These are phyloP conservation scores for Strix aluco DNA, from an alignment of 2,113 vertebrate genomes.

Conservation along the genomic window DNA sequence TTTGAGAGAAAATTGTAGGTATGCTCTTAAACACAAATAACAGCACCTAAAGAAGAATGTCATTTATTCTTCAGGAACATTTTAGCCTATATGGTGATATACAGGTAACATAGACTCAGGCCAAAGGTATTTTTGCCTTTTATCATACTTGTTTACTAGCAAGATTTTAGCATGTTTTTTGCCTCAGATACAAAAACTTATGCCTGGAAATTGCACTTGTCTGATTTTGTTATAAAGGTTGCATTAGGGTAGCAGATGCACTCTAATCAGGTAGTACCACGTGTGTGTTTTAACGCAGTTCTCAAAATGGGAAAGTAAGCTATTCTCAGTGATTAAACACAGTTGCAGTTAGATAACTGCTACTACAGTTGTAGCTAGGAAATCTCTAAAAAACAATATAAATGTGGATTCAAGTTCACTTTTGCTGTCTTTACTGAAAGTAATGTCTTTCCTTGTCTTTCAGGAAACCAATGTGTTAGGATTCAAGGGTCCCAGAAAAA, in stretches of 20 bases:
- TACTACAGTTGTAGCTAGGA: not conserved
- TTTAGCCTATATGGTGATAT: not conserved
- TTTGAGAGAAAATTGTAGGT: not conserved
- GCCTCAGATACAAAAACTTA: not conserved
- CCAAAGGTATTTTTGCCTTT: not conserved
- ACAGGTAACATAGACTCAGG: not conserved
- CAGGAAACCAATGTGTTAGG: conserved; percentile 97
- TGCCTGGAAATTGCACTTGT: not conserved
- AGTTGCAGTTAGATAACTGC: not conserved
- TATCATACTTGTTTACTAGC: not conserved
- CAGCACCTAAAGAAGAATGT: not conserved
- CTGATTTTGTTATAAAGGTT: not conserved
- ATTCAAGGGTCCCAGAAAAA: conserved; percentile 96
- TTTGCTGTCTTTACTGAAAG: not conserved
- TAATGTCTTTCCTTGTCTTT: conserved; percentile 16
- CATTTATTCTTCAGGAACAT: not conserved
- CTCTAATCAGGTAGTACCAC: not conserved
- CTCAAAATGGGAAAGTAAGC: not conserved
- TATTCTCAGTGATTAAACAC: not conserved
- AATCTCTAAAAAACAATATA: not conserved
- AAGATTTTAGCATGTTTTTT: not conserved
- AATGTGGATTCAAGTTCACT: not conserved
- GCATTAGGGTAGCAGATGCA: not conserved
- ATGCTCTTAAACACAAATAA: not conserved
- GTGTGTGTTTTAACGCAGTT: not conserved